phyloP scores from a whole-genome alignment of 2,888 invertebrate species.

The Synanthedon formicaeformis region DNA sequence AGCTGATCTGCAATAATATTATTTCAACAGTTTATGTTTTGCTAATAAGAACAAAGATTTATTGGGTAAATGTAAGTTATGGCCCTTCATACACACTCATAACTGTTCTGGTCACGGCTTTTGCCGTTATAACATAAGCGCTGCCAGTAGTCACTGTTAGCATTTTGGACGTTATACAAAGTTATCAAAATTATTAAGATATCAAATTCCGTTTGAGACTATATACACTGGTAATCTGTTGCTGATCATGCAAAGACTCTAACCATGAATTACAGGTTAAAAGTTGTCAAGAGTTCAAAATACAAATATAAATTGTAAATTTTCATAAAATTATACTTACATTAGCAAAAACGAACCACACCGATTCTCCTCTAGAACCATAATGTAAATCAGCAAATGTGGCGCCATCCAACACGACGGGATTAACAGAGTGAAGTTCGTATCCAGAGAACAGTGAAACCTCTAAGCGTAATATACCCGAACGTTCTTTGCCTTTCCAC shows the following conservation, averaged over 20 bases:
- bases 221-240: too few relatives aligned
- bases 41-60: background rate
- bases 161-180: too few relatives aligned
- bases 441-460: slow-evolving; percentile 75
- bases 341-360: slow-evolving; percentile 76
- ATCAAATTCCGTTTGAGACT: too few relatives aligned
- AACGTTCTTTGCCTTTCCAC: slow-evolving; percentile 73
- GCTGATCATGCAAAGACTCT: too few relatives aligned
- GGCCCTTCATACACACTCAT: too few relatives aligned
- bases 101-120: too few relatives aligned
- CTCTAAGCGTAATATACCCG: slow-evolving; percentile 73
- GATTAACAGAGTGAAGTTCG: slow-evolving; percentile 67
- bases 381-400: slow-evolving; percentile 72
- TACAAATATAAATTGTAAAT: too few relatives aligned
- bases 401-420: slow-evolving; percentile 67
- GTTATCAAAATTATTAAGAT: too few relatives aligned
- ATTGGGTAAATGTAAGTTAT: background rate
- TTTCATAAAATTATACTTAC: slow-evolving; percentile 40
- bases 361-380: slow-evolving; percentile 71
- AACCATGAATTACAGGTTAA: too few relatives aligned
- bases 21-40: background rate
- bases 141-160: too few relatives aligned
- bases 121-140: too few relatives aligned
- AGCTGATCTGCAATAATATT: slow-evolving; percentile 58
- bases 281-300: too few relatives aligned